Percentiles rank a stretch among this genome's conserved stretches.
These are phyloP conservation scores for Habropoda laboriosa DNA, from an alignment of 1,140 invertebrate species.

Conservation along the genomic window DNA sequence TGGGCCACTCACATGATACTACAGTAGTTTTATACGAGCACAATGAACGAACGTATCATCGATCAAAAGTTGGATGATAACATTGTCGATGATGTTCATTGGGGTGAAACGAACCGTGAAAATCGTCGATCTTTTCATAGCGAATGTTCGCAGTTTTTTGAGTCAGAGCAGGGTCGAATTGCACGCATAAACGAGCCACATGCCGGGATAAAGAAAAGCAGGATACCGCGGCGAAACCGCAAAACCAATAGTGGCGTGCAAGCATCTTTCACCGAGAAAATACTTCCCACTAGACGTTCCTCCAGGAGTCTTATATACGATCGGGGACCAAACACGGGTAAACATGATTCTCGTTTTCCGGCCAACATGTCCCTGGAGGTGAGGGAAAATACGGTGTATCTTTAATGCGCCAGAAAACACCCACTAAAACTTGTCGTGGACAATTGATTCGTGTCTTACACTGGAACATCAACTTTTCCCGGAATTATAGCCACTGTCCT, in stretches of 20 bases:
- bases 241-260: conserved; percentile 33
- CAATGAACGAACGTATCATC: too few relatives aligned
- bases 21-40: too few relatives aligned
- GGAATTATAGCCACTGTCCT: neutral
- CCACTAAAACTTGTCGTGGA: neutral
- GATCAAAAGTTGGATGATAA: too few relatives aligned
- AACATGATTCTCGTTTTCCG: conserved; percentile 37
- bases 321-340: conserved; percentile 22
- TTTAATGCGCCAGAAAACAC: conserved; percentile 4
- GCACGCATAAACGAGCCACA: neutral
- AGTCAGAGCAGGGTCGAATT: neutral
- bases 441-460: neutral
- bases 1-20: too few relatives aligned
- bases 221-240: neutral
- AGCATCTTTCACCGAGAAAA: conserved; percentile 47
- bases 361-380: conserved; percentile 26
- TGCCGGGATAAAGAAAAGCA: conserved; percentile 26
- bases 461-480: neutral
- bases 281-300: conserved; percentile 46
- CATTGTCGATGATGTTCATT: too few relatives aligned
- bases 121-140: neutral
- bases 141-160: neutral
- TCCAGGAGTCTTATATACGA: conserved; percentile 40
- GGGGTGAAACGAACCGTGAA: too few relatives aligned
- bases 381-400: conserved; percentile 30